phyloP scores from a whole-genome alignment of 2,113 vertebrate genomes.

The Gymnocephalus cernua region DNA sequence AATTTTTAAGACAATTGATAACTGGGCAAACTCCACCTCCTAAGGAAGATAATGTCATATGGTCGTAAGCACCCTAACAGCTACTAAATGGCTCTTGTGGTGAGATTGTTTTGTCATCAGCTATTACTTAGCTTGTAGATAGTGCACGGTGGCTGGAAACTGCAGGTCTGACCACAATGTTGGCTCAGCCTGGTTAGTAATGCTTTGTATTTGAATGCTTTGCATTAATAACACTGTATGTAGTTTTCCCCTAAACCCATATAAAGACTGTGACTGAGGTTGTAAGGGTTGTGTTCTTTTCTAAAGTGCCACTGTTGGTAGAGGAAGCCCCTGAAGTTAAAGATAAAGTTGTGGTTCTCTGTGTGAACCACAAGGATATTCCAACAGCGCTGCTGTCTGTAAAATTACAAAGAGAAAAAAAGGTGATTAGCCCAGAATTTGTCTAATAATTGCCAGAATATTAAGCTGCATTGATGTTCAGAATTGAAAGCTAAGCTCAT shows the following conservation, averaged over 20 bases:
- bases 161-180: neutral
- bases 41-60: neutral
- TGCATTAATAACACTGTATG: neutral
- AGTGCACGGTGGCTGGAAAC: neutral
- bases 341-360: conserved; percentile 33
- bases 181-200: neutral
- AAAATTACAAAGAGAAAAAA: conserved; percentile 22
- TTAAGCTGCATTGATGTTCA: conserved; percentile 65
- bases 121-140: neutral
- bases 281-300: neutral
- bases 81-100: neutral
- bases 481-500: conserved; percentile 63
- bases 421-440: conserved; percentile 38
- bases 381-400: conserved; percentile 42
- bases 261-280: neutral
- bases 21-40: neutral
- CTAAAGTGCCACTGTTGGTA: neutral
- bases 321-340: conserved; percentile 27
- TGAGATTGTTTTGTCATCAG: neutral
- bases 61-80: neutral
- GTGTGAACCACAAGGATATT: conserved; percentile 17
- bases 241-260: neutral
- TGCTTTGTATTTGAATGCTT: neutral
- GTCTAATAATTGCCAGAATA: conserved; percentile 42
- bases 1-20: neutral